Evolutionary conservation across 1,140 invertebrate genomes (phyloP).

Genomic region (Pygmarrhopalites habei): DNA sequence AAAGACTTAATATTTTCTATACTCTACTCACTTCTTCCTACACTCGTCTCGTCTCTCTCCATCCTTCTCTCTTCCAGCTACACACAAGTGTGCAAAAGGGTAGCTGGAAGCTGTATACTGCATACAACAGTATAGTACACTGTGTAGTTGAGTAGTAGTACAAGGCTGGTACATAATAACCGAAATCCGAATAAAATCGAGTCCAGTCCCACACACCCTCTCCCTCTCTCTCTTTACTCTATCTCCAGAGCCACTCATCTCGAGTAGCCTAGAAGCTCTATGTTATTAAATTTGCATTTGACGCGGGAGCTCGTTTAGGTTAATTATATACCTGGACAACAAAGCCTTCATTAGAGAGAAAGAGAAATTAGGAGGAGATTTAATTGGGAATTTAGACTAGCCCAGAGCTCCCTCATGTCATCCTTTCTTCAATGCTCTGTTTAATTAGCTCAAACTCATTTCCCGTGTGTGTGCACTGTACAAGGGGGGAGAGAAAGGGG

Average conservation of each 20-base stretch:
- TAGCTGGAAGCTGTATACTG: no score
- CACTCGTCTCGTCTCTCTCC: not conserved
- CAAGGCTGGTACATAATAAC: not conserved
- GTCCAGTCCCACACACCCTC: not conserved
- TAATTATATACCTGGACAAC: conserved; percentile 23
- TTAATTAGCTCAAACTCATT: conserved; percentile 28
- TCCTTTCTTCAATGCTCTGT: conserved; percentile 18
- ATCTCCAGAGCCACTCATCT: not conserved
- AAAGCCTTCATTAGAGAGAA: conserved; percentile 31
- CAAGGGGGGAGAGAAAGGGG: no score
- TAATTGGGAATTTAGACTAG: conserved; percentile 27
- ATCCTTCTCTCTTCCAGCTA: not conserved
- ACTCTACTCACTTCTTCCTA: not conserved
- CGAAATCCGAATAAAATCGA: conserved; percentile 2
- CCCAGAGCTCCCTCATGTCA: conserved; percentile 16
- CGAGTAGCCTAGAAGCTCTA: not conserved
- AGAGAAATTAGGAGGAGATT: conserved; percentile 29
- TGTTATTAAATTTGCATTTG: conserved; percentile 31
- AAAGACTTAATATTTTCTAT: no score
- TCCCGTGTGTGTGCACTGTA: conserved; percentile 13
- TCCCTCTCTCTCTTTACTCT: no score
- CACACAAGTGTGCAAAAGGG: not conserved
- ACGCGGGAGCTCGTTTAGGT: conserved; percentile 23
- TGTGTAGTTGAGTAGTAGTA: not conserved
- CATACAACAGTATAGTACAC: conserved; percentile 4